Evolutionary conservation across 2,113 vertebrate species (phyloP), one percentile per base, ranked within the genome.

Genomic region (Stegostoma tigrinum): DNA sequence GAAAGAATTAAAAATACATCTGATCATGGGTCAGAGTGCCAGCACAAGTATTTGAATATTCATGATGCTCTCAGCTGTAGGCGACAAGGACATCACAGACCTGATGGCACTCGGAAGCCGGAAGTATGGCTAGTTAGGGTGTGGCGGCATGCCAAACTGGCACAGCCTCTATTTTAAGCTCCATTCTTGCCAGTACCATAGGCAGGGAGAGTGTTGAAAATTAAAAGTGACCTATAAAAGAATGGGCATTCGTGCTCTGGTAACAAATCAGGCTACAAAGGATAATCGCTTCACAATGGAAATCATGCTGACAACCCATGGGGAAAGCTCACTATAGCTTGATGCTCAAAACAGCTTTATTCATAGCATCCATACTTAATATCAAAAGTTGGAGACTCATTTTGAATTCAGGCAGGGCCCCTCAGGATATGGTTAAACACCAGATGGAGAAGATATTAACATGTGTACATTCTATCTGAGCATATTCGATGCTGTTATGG

Each of bases 341-440:
- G 85, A 30, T 52, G 85, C 23, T 3, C 45, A 87, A 55, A 87
- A 52, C 42, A 61, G 45, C 21, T 23, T 30, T 85, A 85, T 17
- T 61, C 52, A 61, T 6, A 61, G 48, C 27, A 61, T 61, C 27
- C 52, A n/a, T 90, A 61, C 15, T 90, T 61, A 90, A 90, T 5
- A 34, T 64, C 52, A 90, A 34, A 90, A 90, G 52, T 90, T 90
- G 30, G 87, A 90, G 34, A n/a, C 87, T 90, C 87, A 61, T 64
- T 90, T 90, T 90, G 87, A 17, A 90, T 90, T 90, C 52, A 90
- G 27, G 55, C 15, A 90, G 3, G 10, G 1, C 14, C 52, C 87
- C 10, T 34, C 87, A 61, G 87, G 52, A 90, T 55, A 55, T 55
- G 86, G 48, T 90, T 27, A 61, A 90, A 61, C 10, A 90, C 87